Evolutionary conservation across 2,888 invertebrate genomes (phyloP).

Genomic region (Nomada fucata): DNA sequence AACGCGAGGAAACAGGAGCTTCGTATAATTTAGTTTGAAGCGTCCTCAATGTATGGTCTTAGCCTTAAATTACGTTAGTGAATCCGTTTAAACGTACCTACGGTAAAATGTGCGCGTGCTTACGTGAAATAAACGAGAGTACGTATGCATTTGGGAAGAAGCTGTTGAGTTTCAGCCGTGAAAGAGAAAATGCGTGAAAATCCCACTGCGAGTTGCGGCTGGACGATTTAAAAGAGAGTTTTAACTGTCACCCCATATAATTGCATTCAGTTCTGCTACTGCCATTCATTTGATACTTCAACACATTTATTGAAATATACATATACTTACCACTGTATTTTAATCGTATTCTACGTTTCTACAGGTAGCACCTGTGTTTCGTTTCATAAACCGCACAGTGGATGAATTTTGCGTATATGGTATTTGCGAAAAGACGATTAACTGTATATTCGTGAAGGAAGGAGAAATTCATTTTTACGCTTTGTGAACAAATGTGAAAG

Average conservation of each 20-base stretch:
- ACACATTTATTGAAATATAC: too few species aligned
- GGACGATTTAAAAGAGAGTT: background rate
- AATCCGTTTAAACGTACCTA: conserved; percentile 3
- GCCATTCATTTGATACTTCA: background rate
- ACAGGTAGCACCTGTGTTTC: too few species aligned
- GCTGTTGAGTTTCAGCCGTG: background rate
- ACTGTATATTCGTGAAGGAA: too few species aligned
- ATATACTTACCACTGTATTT: too few species aligned
- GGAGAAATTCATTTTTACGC: too few species aligned
- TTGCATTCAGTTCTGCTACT: background rate
- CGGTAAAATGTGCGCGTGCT: background rate
- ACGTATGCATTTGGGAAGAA: conserved; percentile 6
- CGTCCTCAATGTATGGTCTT: conserved; percentile 2
- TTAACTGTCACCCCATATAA: background rate
- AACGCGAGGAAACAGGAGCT: background rate
- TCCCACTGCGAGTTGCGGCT: background rate
- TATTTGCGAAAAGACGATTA: too few species aligned
- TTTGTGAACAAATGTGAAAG: too few species aligned
- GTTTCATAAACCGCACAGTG: too few species aligned
- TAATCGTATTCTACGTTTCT: too few species aligned
- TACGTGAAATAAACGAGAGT: background rate
- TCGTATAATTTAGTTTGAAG: conserved; percentile 5
- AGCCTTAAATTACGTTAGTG: conserved; percentile 20
- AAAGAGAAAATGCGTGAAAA: conserved; percentile 14
- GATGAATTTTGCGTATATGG: too few species aligned